Evolutionary conservation across 2,113 vertebrate species (phyloP).

Genomic region (Elaphurus davidianus): DNA sequence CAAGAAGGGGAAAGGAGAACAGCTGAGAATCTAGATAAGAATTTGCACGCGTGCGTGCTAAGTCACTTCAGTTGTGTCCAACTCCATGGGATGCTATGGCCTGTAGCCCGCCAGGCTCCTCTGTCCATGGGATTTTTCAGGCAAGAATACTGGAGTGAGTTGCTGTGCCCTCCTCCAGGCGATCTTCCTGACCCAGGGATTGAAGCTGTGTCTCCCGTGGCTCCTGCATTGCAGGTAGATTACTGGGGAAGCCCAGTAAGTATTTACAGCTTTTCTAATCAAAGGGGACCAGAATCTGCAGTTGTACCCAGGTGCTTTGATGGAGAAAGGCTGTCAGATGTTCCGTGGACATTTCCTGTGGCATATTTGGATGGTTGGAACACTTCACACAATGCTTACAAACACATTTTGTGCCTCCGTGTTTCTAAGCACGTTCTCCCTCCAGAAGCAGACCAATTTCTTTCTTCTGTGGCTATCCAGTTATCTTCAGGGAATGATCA

Average conservation of each 20-base stretch:
- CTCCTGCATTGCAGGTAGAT: neutral
- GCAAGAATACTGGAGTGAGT: neutral
- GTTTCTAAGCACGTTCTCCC: neutral
- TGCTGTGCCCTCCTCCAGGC: neutral
- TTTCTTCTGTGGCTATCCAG: neutral
- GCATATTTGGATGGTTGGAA: neutral
- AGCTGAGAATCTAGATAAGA: neutral
- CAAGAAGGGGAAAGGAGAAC: neutral
- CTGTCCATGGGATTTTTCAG: neutral
- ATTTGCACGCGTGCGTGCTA: neutral
- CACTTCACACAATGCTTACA: neutral
- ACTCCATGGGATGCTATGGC: neutral
- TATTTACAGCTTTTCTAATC: neutral
- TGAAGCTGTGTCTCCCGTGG: neutral
- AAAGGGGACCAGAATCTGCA: neutral
- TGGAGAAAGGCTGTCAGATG: neutral
- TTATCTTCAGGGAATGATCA: neutral
- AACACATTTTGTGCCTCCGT: neutral
- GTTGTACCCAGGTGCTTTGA: neutral
- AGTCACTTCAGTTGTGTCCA: neutral
- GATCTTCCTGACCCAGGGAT: neutral
- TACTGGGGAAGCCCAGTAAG: neutral
- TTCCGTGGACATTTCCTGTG: neutral
- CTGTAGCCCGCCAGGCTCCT: neutral
- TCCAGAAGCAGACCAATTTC: neutral